Evolutionary conservation across 2,888 invertebrate species (phyloP).

Genomic region (Oxystoma pomonae): DNA sequence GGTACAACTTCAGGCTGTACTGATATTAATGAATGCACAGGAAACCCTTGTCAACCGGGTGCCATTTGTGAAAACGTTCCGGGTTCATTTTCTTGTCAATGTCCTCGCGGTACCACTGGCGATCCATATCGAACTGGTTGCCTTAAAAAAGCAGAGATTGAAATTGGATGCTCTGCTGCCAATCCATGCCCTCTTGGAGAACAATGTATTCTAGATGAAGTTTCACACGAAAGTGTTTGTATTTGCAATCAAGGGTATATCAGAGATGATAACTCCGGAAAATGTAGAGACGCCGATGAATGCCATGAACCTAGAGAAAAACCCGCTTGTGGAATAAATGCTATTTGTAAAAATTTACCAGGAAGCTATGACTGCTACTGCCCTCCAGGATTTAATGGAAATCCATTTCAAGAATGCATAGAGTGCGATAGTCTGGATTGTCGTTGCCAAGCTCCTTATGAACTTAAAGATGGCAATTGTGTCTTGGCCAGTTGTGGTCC

Average conservation of each 20-base stretch:
- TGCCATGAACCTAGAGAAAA: constrained; percentile 71
- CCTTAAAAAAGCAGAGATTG: constrained; percentile 54
- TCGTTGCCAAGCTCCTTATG: constrained; percentile 84
- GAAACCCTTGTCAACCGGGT: constrained; percentile 76
- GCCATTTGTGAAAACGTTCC: constrained; percentile 87
- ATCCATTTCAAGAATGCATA: constrained; percentile 78
- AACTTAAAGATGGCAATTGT: constrained; percentile 73
- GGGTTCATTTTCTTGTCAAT: constrained; percentile 83
- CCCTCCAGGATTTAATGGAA: constrained; percentile 82
- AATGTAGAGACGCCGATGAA: constrained; percentile 84
- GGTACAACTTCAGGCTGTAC: constrained; percentile 68
- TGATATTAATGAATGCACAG: constrained; percentile 85
- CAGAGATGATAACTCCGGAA: constrained; percentile 67
- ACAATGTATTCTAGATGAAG: constrained; percentile 76
- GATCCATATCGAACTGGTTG: constrained; percentile 80
- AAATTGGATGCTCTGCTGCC: constrained; percentile 66
- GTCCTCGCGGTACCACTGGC: constrained; percentile 76
- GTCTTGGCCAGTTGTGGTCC: constrained; percentile 79
- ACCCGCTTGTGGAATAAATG: constrained; percentile 82
- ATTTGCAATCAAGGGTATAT: constrained; percentile 85
- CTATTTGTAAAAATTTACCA: constrained; percentile 87
- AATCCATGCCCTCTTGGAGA: constrained; percentile 82
- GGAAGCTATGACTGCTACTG: constrained; percentile 93
- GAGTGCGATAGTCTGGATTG: constrained; percentile 80
- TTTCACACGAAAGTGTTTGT: constrained; percentile 74